These are phyloP conservation scores for Scotopteryx bipunctaria DNA, from an alignment of 2,888 invertebrate species.

Conservation along the genomic window DNA sequence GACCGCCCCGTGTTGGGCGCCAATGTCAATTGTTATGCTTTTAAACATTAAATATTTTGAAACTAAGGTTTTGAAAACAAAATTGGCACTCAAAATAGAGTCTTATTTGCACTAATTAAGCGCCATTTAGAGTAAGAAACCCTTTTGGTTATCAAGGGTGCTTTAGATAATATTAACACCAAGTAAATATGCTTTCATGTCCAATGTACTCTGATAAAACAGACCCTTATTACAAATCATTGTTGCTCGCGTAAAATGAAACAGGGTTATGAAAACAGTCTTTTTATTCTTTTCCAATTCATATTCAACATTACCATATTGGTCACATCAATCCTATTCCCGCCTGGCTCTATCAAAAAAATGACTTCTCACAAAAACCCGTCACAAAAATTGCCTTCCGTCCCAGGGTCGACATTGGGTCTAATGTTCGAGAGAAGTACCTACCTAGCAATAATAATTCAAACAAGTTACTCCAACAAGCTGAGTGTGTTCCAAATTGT, in stretches of 20 bases:
- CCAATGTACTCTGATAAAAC: no score
- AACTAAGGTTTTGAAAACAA: no score
- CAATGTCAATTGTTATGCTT: not conserved
- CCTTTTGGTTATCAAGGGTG: no score
- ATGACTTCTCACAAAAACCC: not conserved
- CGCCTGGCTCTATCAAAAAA: not conserved
- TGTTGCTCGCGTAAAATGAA: not conserved
- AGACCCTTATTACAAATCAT: not conserved
- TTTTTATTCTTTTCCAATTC: conserved; percentile 3
- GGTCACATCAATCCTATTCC: not conserved
- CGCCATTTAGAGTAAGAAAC: no score
- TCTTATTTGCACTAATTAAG: no score
- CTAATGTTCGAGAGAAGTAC: not conserved
- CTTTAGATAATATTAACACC: no score
- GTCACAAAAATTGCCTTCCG: not conserved
- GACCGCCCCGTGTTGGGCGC: conserved; percentile 12
- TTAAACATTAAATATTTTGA: no score
- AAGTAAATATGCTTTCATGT: no score
- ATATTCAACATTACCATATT: conserved; percentile 3
- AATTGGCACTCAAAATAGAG: no score
- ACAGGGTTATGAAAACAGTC: not conserved
- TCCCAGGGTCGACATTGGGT: conserved; percentile 1
- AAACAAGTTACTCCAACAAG: not conserved
- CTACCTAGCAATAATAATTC: not conserved
- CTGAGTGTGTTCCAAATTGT: not conserved